A percentile compares a stretch with the other conserved stretches of the same genome.
Evolutionary conservation across 2,113 vertebrate species (phyloP).

Genomic region (Cryptotis parvus): DNA sequence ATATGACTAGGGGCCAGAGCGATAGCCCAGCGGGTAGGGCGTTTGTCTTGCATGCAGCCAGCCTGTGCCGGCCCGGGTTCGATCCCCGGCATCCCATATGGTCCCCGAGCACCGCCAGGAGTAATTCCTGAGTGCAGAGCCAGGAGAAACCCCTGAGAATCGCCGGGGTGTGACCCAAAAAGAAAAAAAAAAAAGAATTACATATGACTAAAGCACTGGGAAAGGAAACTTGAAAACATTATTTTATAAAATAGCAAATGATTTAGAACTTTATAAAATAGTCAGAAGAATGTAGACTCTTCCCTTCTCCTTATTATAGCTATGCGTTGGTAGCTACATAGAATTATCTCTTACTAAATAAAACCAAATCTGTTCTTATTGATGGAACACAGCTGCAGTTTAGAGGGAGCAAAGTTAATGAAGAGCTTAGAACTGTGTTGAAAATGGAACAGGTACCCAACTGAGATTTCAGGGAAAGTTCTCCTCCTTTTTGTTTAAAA

Average conservation of each 20-base stretch:
- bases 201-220: not conserved
- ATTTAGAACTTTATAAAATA: not conserved
- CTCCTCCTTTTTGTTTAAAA: no score
- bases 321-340: not conserved
- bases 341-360: not conserved
- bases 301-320: not conserved
- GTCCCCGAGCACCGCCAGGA: no score
- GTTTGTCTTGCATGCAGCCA: no score
- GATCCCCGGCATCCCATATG: no score
- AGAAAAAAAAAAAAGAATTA: no score
- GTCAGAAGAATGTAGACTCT: not conserved
- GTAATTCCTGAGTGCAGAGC: no score
- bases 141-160: no score
- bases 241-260: not conserved
- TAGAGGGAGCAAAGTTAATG: not conserved
- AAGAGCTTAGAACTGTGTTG: slow-evolving; percentile 26
- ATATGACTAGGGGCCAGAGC: no score
- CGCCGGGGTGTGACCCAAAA: no score
- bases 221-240: not conserved
- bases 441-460: not conserved
- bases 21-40: no score
- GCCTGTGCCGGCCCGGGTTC: no score
- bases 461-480: not conserved
- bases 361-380: not conserved
- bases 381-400: not conserved